Evolutionary conservation across 2,113 vertebrate species (phyloP).

Genomic region (Otus sunia): DNA sequence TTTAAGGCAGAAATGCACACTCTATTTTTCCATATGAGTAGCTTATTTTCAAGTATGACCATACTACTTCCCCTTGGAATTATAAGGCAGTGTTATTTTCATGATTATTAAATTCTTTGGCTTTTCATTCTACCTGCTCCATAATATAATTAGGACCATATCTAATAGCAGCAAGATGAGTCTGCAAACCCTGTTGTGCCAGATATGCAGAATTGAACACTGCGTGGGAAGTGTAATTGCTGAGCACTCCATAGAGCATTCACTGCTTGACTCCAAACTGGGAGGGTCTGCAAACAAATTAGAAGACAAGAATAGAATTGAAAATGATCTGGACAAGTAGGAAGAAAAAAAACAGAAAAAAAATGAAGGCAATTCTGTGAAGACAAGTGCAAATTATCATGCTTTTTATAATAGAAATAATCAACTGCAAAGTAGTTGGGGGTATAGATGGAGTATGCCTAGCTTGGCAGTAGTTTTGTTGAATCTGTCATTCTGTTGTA

Average conservation of each 20-base stretch:
- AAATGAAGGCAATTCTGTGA: neutral
- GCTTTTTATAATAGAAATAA: neutral
- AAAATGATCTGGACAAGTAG: neutral
- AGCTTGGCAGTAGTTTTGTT: neutral
- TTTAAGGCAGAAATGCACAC: neutral
- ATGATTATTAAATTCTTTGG: neutral
- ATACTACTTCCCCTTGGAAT: neutral
- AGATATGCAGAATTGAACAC: neutral
- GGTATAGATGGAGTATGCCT: neutral
- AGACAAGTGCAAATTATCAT: neutral
- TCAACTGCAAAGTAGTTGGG: neutral
- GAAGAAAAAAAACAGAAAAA: neutral
- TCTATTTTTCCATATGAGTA: neutral
- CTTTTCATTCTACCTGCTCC: neutral
- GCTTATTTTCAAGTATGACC: neutral
- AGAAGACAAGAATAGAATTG: neutral
- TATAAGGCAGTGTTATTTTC: neutral
- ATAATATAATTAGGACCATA: neutral
- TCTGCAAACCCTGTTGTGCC: neutral
- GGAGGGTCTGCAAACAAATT: neutral
- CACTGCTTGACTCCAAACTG: neutral
- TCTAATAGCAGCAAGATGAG: neutral
- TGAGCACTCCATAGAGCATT: neutral
- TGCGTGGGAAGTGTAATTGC: neutral
- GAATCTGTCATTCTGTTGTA: neutral